Evolutionary conservation across 2,113 vertebrate species (phyloP).

Genomic region (chimpanzee (Pan troglodytes)): DNA sequence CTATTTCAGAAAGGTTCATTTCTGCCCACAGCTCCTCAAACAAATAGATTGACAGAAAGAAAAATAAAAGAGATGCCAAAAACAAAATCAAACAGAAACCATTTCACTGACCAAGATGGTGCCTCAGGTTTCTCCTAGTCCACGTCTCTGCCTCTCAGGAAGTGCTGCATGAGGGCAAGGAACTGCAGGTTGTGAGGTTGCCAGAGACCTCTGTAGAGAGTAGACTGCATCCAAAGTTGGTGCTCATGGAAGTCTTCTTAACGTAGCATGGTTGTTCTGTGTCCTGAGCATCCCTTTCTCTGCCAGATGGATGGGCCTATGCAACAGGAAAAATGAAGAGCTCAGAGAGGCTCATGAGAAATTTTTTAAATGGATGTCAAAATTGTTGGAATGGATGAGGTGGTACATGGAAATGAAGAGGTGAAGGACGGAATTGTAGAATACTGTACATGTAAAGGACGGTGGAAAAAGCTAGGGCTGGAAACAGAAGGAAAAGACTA

Average conservation of each 20-base stretch:
- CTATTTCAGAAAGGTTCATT: neutral
- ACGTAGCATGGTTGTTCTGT: neutral
- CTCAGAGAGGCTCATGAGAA: neutral
- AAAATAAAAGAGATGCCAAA: neutral
- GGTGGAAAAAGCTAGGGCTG: neutral
- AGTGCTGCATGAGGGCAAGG: fast-evolving
- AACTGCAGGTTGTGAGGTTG: neutral
- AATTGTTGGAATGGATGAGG: neutral
- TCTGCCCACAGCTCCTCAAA: neutral
- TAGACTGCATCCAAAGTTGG: fast-evolving
- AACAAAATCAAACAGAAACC: neutral
- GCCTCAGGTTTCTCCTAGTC: neutral
- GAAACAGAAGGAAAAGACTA: neutral
- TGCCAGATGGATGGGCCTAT: neutral
- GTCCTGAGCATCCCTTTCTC: neutral
- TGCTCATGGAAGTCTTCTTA: neutral
- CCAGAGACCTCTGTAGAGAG: neutral
- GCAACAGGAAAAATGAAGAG: neutral
- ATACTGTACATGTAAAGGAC: neutral
- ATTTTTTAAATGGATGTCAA: neutral
- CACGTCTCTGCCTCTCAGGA: neutral
- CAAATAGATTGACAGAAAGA: neutral
- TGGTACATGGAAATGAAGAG: neutral
- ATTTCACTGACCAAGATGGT: neutral
- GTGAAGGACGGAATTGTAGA: neutral